phyloP scores from a whole-genome alignment of 53 echinoderm and acorn worm species.

The Paracentrotus lividus region DNA sequence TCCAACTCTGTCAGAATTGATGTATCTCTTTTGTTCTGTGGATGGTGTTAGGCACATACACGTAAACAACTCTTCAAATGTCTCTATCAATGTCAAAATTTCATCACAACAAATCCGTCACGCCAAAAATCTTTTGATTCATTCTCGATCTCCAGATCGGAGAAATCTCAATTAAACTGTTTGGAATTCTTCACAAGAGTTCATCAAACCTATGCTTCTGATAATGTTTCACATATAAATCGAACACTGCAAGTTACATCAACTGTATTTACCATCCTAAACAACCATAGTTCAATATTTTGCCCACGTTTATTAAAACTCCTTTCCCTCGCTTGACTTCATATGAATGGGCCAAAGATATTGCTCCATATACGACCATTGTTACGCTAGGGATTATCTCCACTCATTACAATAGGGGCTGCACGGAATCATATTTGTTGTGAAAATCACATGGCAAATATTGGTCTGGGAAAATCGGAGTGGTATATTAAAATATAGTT shows the following conservation, averaged over 20 bases:
- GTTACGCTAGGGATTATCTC: conserved; percentile 34
- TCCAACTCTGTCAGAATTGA: neutral
- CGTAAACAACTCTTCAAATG: neutral
- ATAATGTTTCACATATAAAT: neutral
- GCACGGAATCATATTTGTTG: conserved; percentile 61
- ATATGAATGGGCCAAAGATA: conserved; percentile 29
- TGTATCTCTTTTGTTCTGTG: neutral
- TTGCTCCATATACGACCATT: conserved; percentile 45
- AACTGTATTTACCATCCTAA: conserved; percentile 11
- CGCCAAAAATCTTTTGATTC: neutral
- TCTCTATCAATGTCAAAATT: conserved; percentile 19
- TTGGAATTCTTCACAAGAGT: neutral
- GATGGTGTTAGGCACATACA: neutral
- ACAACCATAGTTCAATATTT: conserved; percentile 43
- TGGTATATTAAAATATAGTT: neutral
- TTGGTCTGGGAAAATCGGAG: neutral
- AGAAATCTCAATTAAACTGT: neutral
- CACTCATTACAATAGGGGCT: neutral
- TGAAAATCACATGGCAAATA: conserved; percentile 55
- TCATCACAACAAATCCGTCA: conserved; percentile 10
- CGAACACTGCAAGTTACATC: neutral
- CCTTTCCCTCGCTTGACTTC: conserved; percentile 18
- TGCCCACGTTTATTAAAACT: neutral
- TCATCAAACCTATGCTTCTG: neutral
- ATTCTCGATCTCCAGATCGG: neutral